Evolutionary conservation across 2,888 invertebrate genomes (phyloP).

Genomic region (Amphipoea lucens): DNA sequence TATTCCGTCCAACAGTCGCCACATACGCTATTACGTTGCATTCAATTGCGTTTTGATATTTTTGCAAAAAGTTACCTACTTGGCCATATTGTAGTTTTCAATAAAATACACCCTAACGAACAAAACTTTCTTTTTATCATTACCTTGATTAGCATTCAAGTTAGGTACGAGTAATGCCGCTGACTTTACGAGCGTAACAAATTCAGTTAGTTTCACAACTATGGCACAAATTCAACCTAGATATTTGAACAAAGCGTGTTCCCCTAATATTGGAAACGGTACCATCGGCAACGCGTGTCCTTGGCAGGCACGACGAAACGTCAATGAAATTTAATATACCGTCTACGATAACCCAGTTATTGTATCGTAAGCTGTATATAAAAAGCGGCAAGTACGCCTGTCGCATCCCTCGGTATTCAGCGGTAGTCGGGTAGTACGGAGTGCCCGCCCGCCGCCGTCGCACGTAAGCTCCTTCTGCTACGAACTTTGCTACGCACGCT

Average conservation of each 20-base stretch:
- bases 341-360: constrained; percentile 88
- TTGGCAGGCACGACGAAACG: constrained; percentile 83
- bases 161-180: constrained; percentile 49
- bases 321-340: constrained; percentile 89
- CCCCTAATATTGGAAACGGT: constrained; percentile 78
- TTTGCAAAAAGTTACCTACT: constrained; percentile 1
- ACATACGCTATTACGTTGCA: constrained; percentile 5
- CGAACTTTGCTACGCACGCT: constrained; percentile 83
- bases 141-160: constrained; percentile 51
- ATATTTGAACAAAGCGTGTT: constrained; percentile 73
- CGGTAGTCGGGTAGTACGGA: constrained; percentile 79
- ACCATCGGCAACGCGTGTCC: constrained; percentile 83
- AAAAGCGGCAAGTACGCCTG: constrained; percentile 82
- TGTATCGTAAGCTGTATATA: constrained; percentile 82
- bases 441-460: constrained; percentile 84
- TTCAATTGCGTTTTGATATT: constrained; percentile 1
- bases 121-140: constrained; percentile 21
- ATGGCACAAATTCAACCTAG: constrained; percentile 67
- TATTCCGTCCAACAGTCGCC: neutral
- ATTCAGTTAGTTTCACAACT: constrained; percentile 72
- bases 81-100: constrained; percentile 5
- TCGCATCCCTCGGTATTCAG: constrained; percentile 75
- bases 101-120: constrained; percentile 11
- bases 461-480: constrained; percentile 86
- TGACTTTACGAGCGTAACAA: constrained; percentile 61